These are phyloP conservation scores for Petrocephalus sullivani DNA, from an alignment of 2,797 vertebrate genomes.

Conservation along the genomic window DNA sequence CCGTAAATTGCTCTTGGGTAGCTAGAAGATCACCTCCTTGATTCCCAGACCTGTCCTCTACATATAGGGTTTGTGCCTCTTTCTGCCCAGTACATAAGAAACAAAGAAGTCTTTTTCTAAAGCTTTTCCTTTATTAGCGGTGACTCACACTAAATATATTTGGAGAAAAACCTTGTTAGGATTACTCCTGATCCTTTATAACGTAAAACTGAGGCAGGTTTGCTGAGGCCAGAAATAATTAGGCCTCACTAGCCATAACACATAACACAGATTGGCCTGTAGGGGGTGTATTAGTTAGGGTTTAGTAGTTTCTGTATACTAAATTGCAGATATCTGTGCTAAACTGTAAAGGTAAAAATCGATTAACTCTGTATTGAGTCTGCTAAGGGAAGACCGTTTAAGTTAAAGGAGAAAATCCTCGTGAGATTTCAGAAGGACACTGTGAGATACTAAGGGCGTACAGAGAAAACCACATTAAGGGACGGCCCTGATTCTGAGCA, in stretches of 20 bases:
- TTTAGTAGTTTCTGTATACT: not conserved
- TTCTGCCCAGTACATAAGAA: not conserved
- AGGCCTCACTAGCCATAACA: not conserved
- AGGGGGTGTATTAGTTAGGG: not conserved
- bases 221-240: not conserved
- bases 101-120: not conserved
- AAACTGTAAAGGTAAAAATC: not conserved
- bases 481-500: constrained; percentile 6
- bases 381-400: not conserved
- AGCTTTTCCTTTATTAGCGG: not conserved
- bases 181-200: not conserved
- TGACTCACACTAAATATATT: not conserved
- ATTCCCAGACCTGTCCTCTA: not conserved
- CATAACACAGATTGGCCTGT: not conserved
- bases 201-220: not conserved
- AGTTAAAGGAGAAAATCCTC: not conserved
- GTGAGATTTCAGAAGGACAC: not conserved
- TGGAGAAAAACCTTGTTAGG: not conserved
- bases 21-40: not conserved
- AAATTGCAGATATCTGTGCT: not conserved
- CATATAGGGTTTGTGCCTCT: not conserved
- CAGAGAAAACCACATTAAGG: not conserved
- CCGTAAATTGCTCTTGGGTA: not conserved
- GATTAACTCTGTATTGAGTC: not conserved
- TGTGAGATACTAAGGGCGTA: not conserved